Percentiles rank a stretch among this genome's conserved stretches.
These are phyloP conservation scores for Caenorhabditis brenneri DNA, from an alignment of 1,140 invertebrate species.

Conservation along the genomic window DNA sequence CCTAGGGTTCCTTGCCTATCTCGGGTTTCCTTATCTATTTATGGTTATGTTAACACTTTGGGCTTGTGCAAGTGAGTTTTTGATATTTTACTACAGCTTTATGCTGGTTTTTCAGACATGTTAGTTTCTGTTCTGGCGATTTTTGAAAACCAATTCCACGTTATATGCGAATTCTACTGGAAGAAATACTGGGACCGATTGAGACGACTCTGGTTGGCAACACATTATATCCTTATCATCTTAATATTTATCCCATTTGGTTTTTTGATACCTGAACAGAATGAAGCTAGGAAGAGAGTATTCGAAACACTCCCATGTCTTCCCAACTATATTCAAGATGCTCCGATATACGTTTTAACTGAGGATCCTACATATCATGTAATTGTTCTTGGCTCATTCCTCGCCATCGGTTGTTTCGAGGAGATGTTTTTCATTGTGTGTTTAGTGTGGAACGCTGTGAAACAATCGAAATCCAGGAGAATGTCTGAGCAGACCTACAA, in stretches of 20 bases:
- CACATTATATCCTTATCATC: neutral
- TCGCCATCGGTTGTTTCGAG: neutral
- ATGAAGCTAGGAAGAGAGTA: neutral
- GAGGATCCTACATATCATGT: neutral
- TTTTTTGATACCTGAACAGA: neutral
- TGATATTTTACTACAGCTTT: neutral
- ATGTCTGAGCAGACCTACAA: neutral
- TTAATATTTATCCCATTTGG: neutral
- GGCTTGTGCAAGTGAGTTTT: neutral
- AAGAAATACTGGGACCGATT: neutral
- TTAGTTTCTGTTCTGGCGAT: no score
- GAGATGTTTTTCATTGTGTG: neutral
- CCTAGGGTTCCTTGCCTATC: neutral
- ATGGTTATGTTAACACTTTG: neutral
- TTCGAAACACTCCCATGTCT: neutral
- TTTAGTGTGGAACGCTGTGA: neutral
- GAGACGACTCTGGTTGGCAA: neutral
- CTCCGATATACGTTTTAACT: neutral
- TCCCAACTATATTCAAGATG: neutral
- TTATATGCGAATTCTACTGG: neutral
- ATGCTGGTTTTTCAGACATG: neutral
- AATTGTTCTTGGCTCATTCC: neutral
- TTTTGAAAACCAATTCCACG: neutral
- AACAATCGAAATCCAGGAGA: neutral
- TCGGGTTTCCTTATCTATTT: neutral